phyloP scores from a whole-genome alignment of 2,797 vertebrate genomes.

The Pteropus rufus region DNA sequence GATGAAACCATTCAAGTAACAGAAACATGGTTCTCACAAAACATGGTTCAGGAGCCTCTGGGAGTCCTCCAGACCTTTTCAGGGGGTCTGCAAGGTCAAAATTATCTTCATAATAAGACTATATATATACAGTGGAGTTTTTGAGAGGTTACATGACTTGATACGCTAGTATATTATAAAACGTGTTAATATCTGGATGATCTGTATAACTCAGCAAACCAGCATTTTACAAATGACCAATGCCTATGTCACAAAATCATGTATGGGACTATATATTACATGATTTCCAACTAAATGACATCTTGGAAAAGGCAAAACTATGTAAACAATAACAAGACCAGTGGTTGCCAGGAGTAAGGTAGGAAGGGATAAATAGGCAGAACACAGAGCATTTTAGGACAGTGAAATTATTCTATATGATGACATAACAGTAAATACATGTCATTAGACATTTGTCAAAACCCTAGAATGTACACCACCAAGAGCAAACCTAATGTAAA shows the following conservation, averaged over 20 bases:
- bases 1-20: not conserved
- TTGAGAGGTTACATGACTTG: not conserved
- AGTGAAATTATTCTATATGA: not conserved
- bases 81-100: not conserved
- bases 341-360: not conserved
- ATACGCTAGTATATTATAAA: not conserved
- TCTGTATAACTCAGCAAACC: not conserved
- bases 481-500: not conserved
- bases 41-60: not conserved
- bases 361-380: not conserved
- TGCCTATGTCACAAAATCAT: not conserved
- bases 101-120: not conserved
- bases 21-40: slow-evolving; percentile 2
- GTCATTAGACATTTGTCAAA: not conserved
- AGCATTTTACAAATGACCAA: slow-evolving; percentile 5
- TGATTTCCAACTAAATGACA: not conserved
- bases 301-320: not conserved
- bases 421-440: not conserved
- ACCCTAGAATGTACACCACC: not conserved
- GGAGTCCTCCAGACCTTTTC: not conserved
- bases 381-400: not conserved
- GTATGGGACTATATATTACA: not conserved
- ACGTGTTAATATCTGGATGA: not conserved
- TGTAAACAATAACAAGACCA: not conserved
- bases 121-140: not conserved